A percentile compares a stretch with the other conserved stretches of the same genome.
phyloP scores from a whole-genome alignment of 2,113 vertebrate genomes.

The Pluvialis apricaria region DNA sequence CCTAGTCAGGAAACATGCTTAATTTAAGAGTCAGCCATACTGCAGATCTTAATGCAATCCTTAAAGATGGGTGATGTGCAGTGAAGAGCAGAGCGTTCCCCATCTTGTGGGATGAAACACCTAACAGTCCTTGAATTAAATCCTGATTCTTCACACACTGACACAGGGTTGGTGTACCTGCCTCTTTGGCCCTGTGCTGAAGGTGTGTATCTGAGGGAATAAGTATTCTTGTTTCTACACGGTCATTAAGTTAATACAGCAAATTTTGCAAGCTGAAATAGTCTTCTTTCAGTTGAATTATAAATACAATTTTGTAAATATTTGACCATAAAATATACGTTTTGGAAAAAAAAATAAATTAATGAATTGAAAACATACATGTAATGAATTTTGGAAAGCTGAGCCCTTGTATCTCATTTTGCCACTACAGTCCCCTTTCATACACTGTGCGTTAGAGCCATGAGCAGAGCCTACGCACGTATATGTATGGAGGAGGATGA shows the following conservation, averaged over 20 bases:
- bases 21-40: not conserved
- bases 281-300: not conserved
- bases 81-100: not conserved
- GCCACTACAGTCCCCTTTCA: not conserved
- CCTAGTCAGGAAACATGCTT: not conserved
- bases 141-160: not conserved
- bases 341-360: not conserved
- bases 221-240: not conserved
- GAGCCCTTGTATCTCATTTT: not conserved
- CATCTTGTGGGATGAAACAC: not conserved
- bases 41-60: not conserved
- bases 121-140: not conserved
- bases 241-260: not conserved
- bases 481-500: not conserved
- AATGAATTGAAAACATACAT: not conserved
- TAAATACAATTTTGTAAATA: not conserved
- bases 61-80: not conserved
- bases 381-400: not conserved
- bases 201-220: not conserved
- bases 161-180: not conserved
- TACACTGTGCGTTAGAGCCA: accelerated
- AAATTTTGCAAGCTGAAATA: not conserved
- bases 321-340: not conserved
- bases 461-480: accelerated
- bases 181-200: not conserved